phyloP scores from a whole-genome alignment of 2,888 invertebrate species.

The Melieria omissa region DNA sequence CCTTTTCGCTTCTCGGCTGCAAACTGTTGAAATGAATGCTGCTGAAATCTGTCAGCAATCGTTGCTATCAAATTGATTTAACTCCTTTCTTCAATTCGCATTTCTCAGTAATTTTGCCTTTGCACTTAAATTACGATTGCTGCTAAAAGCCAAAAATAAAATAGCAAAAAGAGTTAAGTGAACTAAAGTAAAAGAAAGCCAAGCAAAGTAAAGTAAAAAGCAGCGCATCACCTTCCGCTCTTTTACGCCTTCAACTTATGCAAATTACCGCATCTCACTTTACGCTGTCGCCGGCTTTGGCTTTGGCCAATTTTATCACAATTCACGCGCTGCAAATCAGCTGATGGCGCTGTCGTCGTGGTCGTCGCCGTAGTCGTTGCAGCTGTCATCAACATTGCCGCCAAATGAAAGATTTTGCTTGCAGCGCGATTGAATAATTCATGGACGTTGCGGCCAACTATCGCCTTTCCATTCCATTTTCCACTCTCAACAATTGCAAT shows the following conservation, averaged over 20 bases:
- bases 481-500: slow-evolving; percentile 4
- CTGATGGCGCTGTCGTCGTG: background rate
- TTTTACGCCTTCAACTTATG: background rate
- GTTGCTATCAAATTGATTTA: too few relatives aligned
- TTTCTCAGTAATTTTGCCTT: background rate
- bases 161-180: background rate
- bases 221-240: slow-evolving; percentile 5
- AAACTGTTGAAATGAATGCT: too few relatives aligned
- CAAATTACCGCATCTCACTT: slow-evolving; percentile 25
- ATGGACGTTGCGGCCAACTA: slow-evolving; percentile 10
- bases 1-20: too few relatives aligned
- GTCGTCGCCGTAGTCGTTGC: background rate
- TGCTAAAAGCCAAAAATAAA: too few relatives aligned
- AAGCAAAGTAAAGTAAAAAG: too few relatives aligned
- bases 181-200: too few relatives aligned
- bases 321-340: slow-evolving; percentile 30
- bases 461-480: background rate
- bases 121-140: background rate
- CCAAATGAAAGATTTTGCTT: background rate
- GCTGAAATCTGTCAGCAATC: too few relatives aligned
- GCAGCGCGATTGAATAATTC: slow-evolving; percentile 30
- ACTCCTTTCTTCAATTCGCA: too few relatives aligned
- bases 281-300: slow-evolving; percentile 17
- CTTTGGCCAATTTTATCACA: slow-evolving; percentile 31
- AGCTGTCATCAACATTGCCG: background rate